A percentile compares a stretch with the other conserved stretches of the same genome.
These are phyloP conservation scores for Chaetodon trifasciatus DNA, from an alignment of 2,797 vertebrate species.

Conservation along the genomic window DNA sequence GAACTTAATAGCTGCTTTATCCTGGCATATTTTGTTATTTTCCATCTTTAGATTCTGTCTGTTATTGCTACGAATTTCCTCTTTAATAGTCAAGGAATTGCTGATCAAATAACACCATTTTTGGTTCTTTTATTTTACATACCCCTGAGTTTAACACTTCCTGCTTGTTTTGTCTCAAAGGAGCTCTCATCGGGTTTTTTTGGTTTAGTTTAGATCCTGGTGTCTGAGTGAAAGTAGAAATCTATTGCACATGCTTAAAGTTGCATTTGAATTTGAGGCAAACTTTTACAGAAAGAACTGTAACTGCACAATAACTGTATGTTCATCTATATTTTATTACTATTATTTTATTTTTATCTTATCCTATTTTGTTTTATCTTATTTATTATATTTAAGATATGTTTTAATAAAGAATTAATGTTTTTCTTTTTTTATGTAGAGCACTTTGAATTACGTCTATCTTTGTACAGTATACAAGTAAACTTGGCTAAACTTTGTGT, in stretches of 20 bases:
- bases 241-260: background rate
- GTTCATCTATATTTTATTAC: background rate
- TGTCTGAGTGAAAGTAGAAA: background rate
- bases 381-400: background rate
- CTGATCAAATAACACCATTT: background rate
- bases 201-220: background rate
- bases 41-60: background rate
- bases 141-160: background rate
- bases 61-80: background rate
- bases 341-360: background rate
- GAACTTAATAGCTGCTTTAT: background rate
- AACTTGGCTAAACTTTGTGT: background rate
- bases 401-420: background rate
- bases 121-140: background rate
- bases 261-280: background rate
- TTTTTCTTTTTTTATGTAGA: background rate
- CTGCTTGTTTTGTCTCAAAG: slow-evolving; percentile 2
- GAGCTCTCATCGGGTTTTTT: background rate
- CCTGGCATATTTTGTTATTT: background rate
- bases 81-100: background rate
- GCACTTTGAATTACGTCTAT: background rate
- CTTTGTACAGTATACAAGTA: background rate
- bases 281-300: background rate
- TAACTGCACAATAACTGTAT: background rate
- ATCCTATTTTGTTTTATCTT: background rate